phyloP scores from a whole-genome alignment of 2,113 vertebrate genomes.

The Oreamnos americanus region DNA sequence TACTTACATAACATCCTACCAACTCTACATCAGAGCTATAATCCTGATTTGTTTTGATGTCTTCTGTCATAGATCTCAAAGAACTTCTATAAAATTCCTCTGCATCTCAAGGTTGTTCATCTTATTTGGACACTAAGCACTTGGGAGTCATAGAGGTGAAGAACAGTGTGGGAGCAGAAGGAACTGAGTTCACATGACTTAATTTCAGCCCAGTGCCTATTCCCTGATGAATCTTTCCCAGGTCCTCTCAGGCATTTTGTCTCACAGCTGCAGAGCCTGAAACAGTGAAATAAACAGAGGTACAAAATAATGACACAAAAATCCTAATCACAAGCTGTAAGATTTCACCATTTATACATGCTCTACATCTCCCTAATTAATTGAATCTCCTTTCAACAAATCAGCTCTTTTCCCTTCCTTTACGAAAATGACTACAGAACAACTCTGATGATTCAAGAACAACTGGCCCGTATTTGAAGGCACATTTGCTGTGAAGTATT shows the following conservation, averaged over 20 bases:
- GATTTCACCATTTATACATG: neutral
- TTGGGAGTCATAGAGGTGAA: neutral
- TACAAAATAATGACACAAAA: neutral
- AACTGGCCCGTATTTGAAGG: constrained; percentile 12
- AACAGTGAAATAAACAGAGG: neutral
- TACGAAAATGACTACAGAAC: neutral
- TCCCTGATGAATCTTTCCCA: neutral
- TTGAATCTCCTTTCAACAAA: neutral
- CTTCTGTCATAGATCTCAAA: neutral
- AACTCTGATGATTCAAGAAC: neutral
- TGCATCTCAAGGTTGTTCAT: neutral
- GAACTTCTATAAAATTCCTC: neutral
- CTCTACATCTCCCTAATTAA: neutral
- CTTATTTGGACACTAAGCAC: neutral
- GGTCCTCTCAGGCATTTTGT: neutral
- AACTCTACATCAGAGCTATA: neutral
- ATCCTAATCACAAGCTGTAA: neutral
- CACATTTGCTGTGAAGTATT: neutral
- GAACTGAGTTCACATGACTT: neutral
- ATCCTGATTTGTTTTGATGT: neutral
- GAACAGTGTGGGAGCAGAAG: neutral
- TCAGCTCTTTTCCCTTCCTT: neutral
- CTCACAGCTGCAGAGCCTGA: neutral
- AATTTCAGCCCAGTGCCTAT: too few species aligned
- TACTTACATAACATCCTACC: neutral